Base-by-base conservation (phyloP, 1,140 invertebrate genomes). In the Psix sp. region DNA sequence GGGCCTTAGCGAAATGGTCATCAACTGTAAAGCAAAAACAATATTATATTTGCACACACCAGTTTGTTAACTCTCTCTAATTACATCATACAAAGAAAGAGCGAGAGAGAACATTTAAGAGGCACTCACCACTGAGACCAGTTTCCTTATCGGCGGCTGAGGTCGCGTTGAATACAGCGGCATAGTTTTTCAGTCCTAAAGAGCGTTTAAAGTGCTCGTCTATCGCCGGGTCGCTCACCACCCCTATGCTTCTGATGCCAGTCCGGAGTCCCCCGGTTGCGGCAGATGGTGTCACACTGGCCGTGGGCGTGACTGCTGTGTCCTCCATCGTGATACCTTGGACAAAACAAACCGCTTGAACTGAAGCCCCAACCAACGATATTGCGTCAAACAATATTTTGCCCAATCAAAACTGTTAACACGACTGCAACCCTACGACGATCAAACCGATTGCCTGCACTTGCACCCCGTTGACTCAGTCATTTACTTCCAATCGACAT, bases 161-260 rank as follows among this genome's bases (percentile, higher is more conserved):
- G 38, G 79, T 84, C 36, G 91, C 91, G 77, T 92, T 92, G 82
- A 94, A 94, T 45, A 95, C 88, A 26, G 91, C 91, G 72, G 93
- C 91, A 87, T 98, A 98, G 78, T 95, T 92, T 74, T 95, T 93
- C 9, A 84, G 76, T 33, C 96, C 96, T 49, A 98, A 88, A 4
- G 96, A 98, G 63, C 96, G 91, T 48, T 96, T 89, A 86, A 98
- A 98, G 86, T 98, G 96, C 82, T 98, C 96, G 84, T 98, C 96
- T 80, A 98, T 97, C 24, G 95, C 94, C 7, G 94, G 94, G 87
- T 97, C 95, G 81, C 92, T 87, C 4, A 84, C 83, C 36, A 84
- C 85, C 65, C 79, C 84, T 16, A 77, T 75, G 15, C 56, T 80
- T 62, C 81, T 79, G 20, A 86, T 80, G 52, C 83, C 84, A 35